Conservation (phyloP, 2,113 vertebrate genomes). For the Campylorhamphus procurvoides region DNA sequence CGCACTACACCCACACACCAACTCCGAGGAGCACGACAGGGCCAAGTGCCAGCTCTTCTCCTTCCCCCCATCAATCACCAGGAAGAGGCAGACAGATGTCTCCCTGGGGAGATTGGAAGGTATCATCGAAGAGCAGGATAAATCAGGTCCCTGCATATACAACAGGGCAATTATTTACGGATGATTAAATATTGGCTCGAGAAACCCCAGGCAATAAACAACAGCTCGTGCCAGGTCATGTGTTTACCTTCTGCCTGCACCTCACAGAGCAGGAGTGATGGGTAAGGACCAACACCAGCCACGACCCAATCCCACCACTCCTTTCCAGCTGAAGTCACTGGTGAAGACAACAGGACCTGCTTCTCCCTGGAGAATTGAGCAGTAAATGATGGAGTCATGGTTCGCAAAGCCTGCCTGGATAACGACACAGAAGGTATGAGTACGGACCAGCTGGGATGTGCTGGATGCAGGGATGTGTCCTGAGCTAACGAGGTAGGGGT, state of each 20-base stretch:
- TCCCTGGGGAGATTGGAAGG: constrained; percentile 23
- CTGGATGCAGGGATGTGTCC: not conserved
- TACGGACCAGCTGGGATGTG: fast-evolving
- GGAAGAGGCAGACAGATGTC: not conserved
- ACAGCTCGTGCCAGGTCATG: not conserved
- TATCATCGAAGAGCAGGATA: not conserved
- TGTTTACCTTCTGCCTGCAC: not conserved
- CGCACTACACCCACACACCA: not conserved
- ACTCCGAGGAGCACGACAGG: not conserved
- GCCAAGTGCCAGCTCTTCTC: constrained; percentile 18
- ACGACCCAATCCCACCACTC: not conserved
- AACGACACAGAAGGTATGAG: not conserved
- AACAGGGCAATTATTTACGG: not conserved
- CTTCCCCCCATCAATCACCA: not conserved
- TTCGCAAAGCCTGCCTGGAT: not conserved
- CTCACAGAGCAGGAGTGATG: fast-evolving
- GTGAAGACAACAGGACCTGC: not conserved
- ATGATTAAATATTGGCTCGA: constrained; percentile 18
- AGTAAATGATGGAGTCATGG: not conserved
- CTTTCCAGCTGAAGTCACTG: not conserved
- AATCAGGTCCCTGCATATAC: constrained; percentile 11
- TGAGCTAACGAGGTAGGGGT: not conserved
- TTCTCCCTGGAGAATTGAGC: not conserved
- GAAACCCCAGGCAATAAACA: not conserved
- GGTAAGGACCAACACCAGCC: not conserved